Evolutionary conservation across 2,888 invertebrate genomes (phyloP), one percentile per base, ranked within the genome.

Genomic region (Mimumesa dahlbomi): DNA sequence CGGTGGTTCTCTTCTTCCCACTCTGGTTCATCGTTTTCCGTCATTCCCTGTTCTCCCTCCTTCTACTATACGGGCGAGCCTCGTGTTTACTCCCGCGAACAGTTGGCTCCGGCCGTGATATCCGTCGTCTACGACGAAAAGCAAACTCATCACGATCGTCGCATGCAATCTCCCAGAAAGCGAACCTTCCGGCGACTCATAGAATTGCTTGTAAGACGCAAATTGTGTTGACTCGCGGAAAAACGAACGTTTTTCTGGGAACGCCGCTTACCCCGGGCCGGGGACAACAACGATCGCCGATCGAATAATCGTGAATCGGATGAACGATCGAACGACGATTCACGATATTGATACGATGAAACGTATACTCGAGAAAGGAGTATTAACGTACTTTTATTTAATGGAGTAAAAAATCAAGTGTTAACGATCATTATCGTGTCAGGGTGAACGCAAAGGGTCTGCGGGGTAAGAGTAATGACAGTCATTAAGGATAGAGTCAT

Each of bases 131-230:
- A 36, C 45, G 50, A 48, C 56, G 74, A 71, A 77, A 68, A 69
- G 77, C 78, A 78, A 78, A 79, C 79, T 79, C 78, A 79, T 78
- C 70, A 70, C 50, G 65, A 63, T 73, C 68, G 78, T 78, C 66
- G 75, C 58, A 46, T 64, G 78, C 73, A 76, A 73, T 70, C 68
- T 78, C 68, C 36, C 42, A 56, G 66, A 75, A 71, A 79, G 70
- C 64, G 73, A 79, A 66, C 71, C 71, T 64, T 43, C 65, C 70
- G 70, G 65, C 70, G 53, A 73, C 54, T 53, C 66, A 65, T 22
- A 53, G 49, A 63, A 79, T 76, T 71, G 76, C 61, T 63, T 52
- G 64, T 69, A 56, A 69, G 59, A 79, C 66, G 73, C 66, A 73
- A 78, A 76, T 76, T 79, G 61, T 64, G 73, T 79, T 71, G 68